Evolutionary conservation across 2,888 invertebrate genomes (phyloP).

Genomic region (Oasisia sp.): DNA sequence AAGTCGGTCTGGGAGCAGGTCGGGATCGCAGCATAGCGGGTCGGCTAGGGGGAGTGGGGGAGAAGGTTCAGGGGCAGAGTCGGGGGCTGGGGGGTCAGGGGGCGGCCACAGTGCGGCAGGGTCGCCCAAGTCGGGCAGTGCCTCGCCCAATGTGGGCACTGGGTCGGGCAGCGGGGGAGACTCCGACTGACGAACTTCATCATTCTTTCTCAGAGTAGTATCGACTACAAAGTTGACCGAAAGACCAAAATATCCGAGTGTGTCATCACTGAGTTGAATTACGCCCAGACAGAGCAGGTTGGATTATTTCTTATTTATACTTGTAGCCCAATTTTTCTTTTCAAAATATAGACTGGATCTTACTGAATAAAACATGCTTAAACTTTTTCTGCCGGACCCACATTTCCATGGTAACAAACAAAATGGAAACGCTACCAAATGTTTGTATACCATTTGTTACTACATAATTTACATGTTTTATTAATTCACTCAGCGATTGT

Average conservation of each 20-base stretch:
- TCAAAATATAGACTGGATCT: no score
- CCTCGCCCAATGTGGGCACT: background rate
- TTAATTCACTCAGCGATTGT: background rate
- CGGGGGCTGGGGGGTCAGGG: conserved; percentile 19
- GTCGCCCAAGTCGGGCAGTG: background rate
- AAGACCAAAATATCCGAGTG: no score
- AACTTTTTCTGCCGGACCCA: no score
- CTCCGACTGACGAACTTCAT: background rate
- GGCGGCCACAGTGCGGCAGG: background rate
- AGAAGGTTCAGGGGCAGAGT: conserved; percentile 21
- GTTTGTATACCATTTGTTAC: background rate
- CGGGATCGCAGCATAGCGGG: conserved; percentile 5
- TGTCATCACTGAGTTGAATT: no score
- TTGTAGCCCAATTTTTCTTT: no score
- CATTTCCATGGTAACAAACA: no score
- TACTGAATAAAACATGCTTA: no score
- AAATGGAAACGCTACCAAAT: no score
- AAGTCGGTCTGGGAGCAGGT: conserved; percentile 21
- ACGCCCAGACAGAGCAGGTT: no score
- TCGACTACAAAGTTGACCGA: no score
- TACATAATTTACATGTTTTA: background rate
- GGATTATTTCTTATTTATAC: no score
- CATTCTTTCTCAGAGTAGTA: no score
- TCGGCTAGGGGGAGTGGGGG: background rate
- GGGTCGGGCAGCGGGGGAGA: background rate